Percentiles rank a stretch among this genome's conserved stretches.
phyloP scores from a whole-genome alignment of 2,113 vertebrate species.

The Xiphophorus hellerii region DNA sequence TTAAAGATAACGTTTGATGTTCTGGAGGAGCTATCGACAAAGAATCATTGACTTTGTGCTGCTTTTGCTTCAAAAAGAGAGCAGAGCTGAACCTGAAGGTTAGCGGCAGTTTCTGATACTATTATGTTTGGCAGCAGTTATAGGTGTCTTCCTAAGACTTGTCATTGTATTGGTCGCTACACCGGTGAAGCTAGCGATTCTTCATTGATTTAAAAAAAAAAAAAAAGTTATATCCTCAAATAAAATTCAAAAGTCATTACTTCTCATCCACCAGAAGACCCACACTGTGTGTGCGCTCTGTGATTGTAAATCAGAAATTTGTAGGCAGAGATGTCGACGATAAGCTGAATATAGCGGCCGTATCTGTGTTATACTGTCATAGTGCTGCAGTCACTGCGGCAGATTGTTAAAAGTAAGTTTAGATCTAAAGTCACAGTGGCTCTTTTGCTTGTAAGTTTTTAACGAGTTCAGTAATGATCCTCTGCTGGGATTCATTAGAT shows the following conservation, averaged over 20 bases:
- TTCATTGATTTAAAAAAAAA: background rate
- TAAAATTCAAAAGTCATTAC: background rate
- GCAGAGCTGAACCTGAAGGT: too few species aligned
- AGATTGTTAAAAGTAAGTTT: constrained; percentile 1
- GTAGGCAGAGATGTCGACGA: background rate
- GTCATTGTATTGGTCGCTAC: background rate
- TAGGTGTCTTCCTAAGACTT: background rate
- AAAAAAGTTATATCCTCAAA: background rate
- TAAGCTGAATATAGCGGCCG: background rate
- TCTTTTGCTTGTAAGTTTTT: constrained; percentile 8
- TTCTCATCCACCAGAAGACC: background rate
- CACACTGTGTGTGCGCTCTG: constrained; percentile 4
- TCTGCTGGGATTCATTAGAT: constrained; percentile 26
- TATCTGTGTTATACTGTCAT: constrained; percentile 1
- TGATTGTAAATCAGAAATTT: background rate
- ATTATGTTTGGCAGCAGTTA: too few species aligned
- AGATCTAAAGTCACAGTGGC: background rate
- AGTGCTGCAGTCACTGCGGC: constrained; percentile 5
- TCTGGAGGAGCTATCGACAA: too few species aligned
- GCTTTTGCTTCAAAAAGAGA: too few species aligned
- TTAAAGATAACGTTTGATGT: too few species aligned
- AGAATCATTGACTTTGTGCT: too few species aligned
- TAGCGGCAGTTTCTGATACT: too few species aligned
- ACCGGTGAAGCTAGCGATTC: background rate
- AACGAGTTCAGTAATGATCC: constrained; percentile 27